Percentiles rank a stretch among this genome's conserved stretches.
Conservation (phyloP, 2,113 vertebrate genomes). For the Rousettus leschenaultii region DNA sequence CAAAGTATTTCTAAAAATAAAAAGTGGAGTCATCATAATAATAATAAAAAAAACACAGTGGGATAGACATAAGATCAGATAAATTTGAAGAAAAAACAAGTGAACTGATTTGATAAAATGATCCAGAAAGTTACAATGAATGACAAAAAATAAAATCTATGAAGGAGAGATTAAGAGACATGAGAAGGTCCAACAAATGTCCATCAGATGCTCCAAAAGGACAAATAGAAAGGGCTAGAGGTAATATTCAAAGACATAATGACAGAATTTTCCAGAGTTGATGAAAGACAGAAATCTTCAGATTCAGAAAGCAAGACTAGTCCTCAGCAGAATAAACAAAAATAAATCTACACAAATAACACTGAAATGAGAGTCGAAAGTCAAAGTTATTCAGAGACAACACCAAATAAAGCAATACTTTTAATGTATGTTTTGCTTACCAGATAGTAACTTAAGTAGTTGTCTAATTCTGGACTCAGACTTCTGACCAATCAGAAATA, state of each 20-base stretch:
- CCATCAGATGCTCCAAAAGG: not conserved
- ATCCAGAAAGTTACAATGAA: not conserved
- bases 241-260: not conserved
- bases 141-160: not conserved
- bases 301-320: not conserved
- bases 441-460: not conserved
- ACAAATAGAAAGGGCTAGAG: not conserved
- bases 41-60: not conserved
- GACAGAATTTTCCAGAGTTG: not conserved
- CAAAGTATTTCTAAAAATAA: conserved; percentile 1
- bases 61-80: not conserved
- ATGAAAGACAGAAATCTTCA: not conserved
- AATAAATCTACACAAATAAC: not conserved
- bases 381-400: not conserved
- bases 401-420: not conserved
- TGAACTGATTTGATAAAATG: not conserved
- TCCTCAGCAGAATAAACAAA: not conserved
- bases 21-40: not conserved
- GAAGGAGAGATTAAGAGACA: not conserved
- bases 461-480: not conserved
- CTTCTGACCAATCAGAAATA: not conserved
- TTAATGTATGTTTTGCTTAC: not conserved
- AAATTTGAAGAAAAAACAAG: not conserved
- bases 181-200: not conserved
- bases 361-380: not conserved